Evolutionary conservation across 2,888 invertebrate species (phyloP), one percentile per base, ranked within the genome.

Genomic region (Agrilus mali): DNA sequence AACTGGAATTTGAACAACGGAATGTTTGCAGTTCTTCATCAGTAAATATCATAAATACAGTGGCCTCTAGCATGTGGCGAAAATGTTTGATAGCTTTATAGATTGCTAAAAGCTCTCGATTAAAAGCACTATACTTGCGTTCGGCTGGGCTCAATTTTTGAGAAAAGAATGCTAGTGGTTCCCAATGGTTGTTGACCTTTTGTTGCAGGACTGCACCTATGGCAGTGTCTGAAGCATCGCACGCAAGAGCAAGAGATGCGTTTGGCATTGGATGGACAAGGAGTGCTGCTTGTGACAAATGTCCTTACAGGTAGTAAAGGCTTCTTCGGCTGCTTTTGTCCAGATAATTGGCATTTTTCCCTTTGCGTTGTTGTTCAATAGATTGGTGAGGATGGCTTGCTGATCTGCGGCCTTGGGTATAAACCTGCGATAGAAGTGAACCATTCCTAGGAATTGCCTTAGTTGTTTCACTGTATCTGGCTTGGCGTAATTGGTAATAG

Each of bases 201-300:
- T 66, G 66, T 41, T 67, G 61, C 8, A 68, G 40, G 0, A 55
- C 59, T 2, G 62, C 63, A 1, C 66, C 66, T 4, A 65, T 55
- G 2, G 64, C 58, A 1, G 33, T 44, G 34, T 64, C 60, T 0
- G 65, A 67, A 2, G 66, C 66, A 43, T 67, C 65, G 0, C 57
- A 57, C 1, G 54, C 46, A 0, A 66, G 14, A 1, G 55, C 50
- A 2, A 66, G 34, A 33, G 55, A 41, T 0, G 60, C 57, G 13
- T 51, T 15, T 8, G 15, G 33, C 6, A 22, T 36, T 20, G 51
- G 51, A 36, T 50, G 47, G 2, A 44, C 42, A 1, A 51, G 41
- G 2, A 48, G 22, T 7, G 52, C 37, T 8, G 53, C 51, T 2
- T 47, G 7, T 1, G 47, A 44, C 7, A 55, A 16, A 6, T 36